Percentiles rank a stretch among this genome's conserved stretches.
These are phyloP conservation scores for Rhagium mordax DNA, from an alignment of 2,888 invertebrate genomes.

Conservation along the genomic window DNA sequence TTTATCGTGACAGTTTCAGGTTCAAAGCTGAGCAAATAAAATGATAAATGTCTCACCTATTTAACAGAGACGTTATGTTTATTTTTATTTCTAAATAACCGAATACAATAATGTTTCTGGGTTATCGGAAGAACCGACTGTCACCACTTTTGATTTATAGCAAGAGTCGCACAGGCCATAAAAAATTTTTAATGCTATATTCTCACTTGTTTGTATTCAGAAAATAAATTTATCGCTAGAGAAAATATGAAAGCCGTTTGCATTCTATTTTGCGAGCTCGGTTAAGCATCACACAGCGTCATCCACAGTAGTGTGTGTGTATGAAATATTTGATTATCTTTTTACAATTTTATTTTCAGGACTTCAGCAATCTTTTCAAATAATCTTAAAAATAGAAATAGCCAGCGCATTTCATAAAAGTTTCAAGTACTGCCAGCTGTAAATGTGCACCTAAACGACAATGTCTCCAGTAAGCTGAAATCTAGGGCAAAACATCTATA, in stretches of 20 bases:
- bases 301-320: constrained; percentile 51
- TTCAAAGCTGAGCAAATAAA: background rate
- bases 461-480: background rate
- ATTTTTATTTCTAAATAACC: constrained; percentile 46
- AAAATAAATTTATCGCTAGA: constrained; percentile 57
- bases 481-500: background rate
- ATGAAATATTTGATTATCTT: constrained; percentile 51
- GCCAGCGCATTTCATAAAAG: constrained; percentile 6
- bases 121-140: constrained; percentile 53
- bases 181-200: constrained; percentile 58
- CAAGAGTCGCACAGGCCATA: constrained; percentile 51
- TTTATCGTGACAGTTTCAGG: background rate
- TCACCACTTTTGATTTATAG: constrained; percentile 56
- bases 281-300: constrained; percentile 49
- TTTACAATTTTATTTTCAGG: constrained; percentile 40
- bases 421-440: background rate
- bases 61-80: constrained; percentile 22
- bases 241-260: constrained; percentile 55
- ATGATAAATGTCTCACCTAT: background rate
- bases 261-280: constrained; percentile 53
- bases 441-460: constrained; percentile 7
- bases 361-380: constrained; percentile 38
- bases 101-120: constrained; percentile 44
- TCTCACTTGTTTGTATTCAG: constrained; percentile 58
- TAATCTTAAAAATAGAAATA: constrained; percentile 33